These are phyloP conservation scores for Anomalospiza imberbis DNA, from an alignment of 2,797 vertebrate species.

Conservation along the genomic window DNA sequence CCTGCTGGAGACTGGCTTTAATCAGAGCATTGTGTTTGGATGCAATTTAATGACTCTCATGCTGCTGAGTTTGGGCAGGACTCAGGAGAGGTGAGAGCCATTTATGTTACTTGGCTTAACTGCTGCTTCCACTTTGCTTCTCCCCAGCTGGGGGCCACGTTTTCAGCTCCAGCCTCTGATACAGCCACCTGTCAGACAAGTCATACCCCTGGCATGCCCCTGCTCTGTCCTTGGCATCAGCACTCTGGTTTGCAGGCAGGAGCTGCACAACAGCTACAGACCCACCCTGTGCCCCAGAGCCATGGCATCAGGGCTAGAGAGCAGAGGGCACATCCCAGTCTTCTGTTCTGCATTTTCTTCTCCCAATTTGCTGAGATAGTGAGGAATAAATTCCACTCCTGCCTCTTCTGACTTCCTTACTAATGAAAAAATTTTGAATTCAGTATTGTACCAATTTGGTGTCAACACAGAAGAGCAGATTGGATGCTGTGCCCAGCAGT, in stretches of 20 bases:
- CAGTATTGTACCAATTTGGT: background rate
- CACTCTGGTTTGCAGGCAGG: background rate
- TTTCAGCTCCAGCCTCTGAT: background rate
- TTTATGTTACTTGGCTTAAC: constrained; percentile 45
- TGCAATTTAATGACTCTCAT: constrained; percentile 68
- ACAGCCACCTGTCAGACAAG: background rate
- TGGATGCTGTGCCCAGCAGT: accelerated
- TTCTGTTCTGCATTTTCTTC: background rate
- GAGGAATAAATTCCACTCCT: background rate
- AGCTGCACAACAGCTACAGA: background rate
- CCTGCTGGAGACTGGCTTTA: constrained; percentile 70
- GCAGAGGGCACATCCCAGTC: background rate
- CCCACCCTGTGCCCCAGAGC: background rate
- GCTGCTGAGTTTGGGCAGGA: constrained; percentile 36
- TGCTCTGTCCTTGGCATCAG: background rate
- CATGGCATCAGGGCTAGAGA: accelerated
- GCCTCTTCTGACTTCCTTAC: background rate
- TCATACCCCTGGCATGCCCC: background rate
- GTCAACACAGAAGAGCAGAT: background rate
- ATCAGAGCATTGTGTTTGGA: constrained; percentile 71
- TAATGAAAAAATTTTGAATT: background rate
- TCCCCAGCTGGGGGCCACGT: background rate
- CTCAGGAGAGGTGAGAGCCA: constrained; percentile 31
- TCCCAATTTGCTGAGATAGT: background rate
- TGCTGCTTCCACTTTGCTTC: constrained; percentile 6